These are phyloP conservation scores for Ammodytes dubius DNA, from an alignment of 2,113 vertebrate genomes.

Conservation along the genomic window DNA sequence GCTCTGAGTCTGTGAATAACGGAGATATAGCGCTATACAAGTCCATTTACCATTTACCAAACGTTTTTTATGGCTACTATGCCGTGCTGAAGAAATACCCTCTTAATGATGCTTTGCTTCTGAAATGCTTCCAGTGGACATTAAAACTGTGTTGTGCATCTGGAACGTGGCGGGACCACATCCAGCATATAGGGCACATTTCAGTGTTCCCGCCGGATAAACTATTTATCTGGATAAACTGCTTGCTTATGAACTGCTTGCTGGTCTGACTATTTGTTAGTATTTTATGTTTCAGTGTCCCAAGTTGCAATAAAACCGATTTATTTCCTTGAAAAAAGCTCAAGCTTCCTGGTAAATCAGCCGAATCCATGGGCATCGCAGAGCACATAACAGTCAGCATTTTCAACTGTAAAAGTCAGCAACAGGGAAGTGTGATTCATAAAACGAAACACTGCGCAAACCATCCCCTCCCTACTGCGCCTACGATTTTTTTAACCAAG, in stretches of 20 bases:
- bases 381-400: constrained; percentile 6
- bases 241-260: neutral
- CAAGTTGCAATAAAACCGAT: neutral
- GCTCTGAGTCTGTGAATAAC: too few species aligned
- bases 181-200: neutral
- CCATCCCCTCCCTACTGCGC: neutral
- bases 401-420: constrained; percentile 33
- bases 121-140: neutral
- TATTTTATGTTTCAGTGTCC: neutral
- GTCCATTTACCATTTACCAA: too few species aligned
- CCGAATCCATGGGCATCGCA: constrained; percentile 13
- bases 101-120: neutral
- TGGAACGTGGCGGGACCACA: neutral
- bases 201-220: neutral
- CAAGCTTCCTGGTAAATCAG: constrained; percentile 19
- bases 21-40: too few species aligned
- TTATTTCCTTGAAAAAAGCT: too few species aligned
- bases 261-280: neutral
- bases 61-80: too few species aligned
- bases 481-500: constrained; percentile 23
- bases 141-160: neutral
- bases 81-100: neutral
- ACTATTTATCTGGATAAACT: neutral
- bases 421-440: constrained; percentile 41
- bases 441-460: constrained; percentile 36